A percentile compares a stretch with the other conserved stretches of the same genome.
Evolutionary conservation across 2,113 vertebrate genomes (phyloP).

Genomic region (Myiopsitta monachus): DNA sequence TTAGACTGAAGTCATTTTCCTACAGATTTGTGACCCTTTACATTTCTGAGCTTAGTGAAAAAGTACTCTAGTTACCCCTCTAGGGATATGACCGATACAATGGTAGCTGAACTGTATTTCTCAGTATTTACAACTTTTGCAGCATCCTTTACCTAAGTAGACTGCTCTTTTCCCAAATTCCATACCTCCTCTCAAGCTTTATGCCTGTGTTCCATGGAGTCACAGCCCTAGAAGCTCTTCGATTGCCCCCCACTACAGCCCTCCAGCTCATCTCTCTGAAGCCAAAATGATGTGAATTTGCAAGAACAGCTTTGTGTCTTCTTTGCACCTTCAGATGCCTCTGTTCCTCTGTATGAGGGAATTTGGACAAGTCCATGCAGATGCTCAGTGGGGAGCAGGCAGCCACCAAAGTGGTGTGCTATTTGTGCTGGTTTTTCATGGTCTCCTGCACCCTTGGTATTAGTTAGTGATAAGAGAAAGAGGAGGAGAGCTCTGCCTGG

Average conservation of each 20-base stretch:
- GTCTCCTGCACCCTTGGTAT: not conserved
- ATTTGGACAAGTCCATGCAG: not conserved
- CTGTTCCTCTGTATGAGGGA: not conserved
- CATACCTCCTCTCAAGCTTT: not conserved
- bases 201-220: not conserved
- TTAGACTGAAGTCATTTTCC: not conserved
- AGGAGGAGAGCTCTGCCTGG: not conserved
- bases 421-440: not conserved
- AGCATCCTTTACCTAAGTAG: not conserved
- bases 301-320: not conserved
- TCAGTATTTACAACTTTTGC: not conserved
- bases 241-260: accelerated
- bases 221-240: not conserved
- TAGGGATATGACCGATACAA: not conserved
- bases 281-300: not conserved
- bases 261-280: not conserved
- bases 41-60: not conserved
- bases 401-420: not conserved
- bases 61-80: not conserved
- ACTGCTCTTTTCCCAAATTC: not conserved
- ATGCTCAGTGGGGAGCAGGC: not conserved
- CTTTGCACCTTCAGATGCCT: not conserved
- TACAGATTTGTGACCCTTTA: not conserved
- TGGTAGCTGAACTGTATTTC: not conserved
- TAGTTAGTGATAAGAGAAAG: not conserved